Evolutionary conservation across 2,797 vertebrate genomes (phyloP), one percentile per base, ranked within the genome.

Genomic region (Danio albolineatus): DNA sequence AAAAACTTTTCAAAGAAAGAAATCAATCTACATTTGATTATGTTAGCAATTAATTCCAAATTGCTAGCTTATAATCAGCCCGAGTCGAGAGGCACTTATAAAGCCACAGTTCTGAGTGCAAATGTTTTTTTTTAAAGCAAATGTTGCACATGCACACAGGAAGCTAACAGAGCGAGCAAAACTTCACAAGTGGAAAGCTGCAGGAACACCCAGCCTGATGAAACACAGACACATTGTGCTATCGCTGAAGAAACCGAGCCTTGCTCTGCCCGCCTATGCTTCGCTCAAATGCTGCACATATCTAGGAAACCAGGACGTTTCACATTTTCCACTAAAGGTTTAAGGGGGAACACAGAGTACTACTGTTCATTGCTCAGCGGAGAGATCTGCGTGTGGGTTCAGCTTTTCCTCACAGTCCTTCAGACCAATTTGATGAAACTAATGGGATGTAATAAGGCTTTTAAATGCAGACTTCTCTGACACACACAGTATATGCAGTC

Each of bases 311-410:
- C 73, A 51, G 64, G n/a, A 59, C 73, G 48, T 82, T 74, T 80
- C 13, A 60, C 41, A 59, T 73, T 76, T 60, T 78, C 64, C 73
- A 61, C 66, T 79, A 71, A 73, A 43, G 1, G 7, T 59, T 13
- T 51, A 21, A 51, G 38, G 48, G 16, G 54, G 21, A 57, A 69
- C 59, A 84, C 73, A 75, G 70, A 75, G 44, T 36, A 78, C 38
- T 59, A 64, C 74, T 82, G 80, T 86, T 78, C 49, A 44, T 76
- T 69, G 65, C 53, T 72, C 71, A 80, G 65, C 1, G 59, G 73
- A 66, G 70, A 73, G 28, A 71, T 77, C 77, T 77, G 65, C 38
- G 19, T 80, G 78, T 86, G 80, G 74, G 80, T 67, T n/a, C 17
- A 36, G 53, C 14, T 62, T 70, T 67, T 39, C 39, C 67, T 70